A percentile compares a stretch with the other conserved stretches of the same genome.
phyloP scores from a whole-genome alignment of 2,888 invertebrate species.

The Dinocampus coccinellae region DNA sequence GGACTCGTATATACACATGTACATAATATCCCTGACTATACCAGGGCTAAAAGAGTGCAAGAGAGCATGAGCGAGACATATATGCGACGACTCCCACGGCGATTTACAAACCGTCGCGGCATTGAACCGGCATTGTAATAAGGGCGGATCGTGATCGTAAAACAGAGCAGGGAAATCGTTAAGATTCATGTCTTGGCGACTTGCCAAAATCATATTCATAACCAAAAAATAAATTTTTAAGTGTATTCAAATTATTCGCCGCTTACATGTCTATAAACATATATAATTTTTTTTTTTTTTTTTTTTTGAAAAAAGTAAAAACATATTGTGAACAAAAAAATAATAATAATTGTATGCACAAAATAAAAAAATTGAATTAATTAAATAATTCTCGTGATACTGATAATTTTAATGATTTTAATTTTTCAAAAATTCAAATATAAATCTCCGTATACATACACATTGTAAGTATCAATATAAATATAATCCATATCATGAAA shows the following conservation, averaged over 20 bases:
- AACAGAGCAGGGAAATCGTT: constrained; percentile 50
- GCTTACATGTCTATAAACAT: neutral
- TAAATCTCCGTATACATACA: neutral
- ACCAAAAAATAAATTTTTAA: neutral
- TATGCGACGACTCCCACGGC: constrained; percentile 50
- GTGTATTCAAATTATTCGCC: neutral
- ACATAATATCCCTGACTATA: constrained; percentile 15
- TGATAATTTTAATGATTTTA: constrained; percentile 1
- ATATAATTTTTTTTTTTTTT: no score
- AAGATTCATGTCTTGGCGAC: constrained; percentile 46
- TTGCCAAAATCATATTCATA: constrained; percentile 3
- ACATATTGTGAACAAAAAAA: no score
- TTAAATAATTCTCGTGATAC: no score
- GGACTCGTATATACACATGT: neutral
- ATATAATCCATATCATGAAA: neutral
- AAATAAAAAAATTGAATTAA: neutral
- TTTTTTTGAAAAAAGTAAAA: no score
- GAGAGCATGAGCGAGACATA: neutral
- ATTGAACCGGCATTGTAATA: constrained; percentile 47
- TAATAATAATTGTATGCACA: no score
- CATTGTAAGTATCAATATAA: neutral
- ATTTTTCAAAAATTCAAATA: neutral
- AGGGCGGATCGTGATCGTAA: constrained; percentile 55
- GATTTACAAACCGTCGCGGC: constrained; percentile 47
- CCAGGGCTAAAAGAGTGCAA: neutral